phyloP scores from a whole-genome alignment of 2,888 invertebrate species.

The Parnassius mnemosyne region DNA sequence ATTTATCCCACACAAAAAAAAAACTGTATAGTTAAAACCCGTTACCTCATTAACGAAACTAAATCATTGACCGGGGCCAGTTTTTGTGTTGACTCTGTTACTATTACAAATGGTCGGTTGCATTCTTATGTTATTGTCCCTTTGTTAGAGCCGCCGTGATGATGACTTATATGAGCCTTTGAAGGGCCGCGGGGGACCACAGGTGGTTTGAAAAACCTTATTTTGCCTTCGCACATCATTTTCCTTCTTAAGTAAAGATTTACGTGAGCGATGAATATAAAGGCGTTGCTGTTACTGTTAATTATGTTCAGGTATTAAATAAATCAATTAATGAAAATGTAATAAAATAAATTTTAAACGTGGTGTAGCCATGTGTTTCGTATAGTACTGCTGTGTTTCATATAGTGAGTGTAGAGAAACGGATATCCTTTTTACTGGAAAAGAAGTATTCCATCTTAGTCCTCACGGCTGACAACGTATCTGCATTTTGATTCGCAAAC shows the following conservation, averaged over 20 bases:
- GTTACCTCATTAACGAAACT: constrained; percentile 28
- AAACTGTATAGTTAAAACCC: constrained; percentile 22
- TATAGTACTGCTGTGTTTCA: too few species aligned
- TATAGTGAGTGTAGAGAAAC: too few species aligned
- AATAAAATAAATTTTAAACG: too few species aligned
- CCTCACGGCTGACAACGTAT: too few species aligned
- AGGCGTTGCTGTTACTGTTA: not conserved
- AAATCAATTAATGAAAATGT: too few species aligned
- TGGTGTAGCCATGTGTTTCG: too few species aligned
- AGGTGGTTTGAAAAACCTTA: constrained; percentile 24
- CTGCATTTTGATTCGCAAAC: too few species aligned
- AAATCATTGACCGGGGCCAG: constrained; percentile 25
- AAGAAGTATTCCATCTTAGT: too few species aligned
- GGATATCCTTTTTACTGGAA: too few species aligned
- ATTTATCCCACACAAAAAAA: constrained; percentile 10
- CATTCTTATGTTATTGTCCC: constrained; percentile 36
- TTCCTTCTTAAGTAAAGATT: not conserved
- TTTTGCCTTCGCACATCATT: constrained; percentile 1
- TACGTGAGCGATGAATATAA: not conserved
- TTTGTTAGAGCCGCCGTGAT: constrained; percentile 40
- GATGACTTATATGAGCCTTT: constrained; percentile 37
- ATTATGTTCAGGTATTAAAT: too few species aligned
- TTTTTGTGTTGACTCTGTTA: constrained; percentile 32
- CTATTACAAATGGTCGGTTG: constrained; percentile 30
- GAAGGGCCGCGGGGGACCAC: constrained; percentile 30